These are phyloP conservation scores for Apodemus speciosus DNA, from an alignment of 2,113 vertebrate species.

Conservation along the genomic window DNA sequence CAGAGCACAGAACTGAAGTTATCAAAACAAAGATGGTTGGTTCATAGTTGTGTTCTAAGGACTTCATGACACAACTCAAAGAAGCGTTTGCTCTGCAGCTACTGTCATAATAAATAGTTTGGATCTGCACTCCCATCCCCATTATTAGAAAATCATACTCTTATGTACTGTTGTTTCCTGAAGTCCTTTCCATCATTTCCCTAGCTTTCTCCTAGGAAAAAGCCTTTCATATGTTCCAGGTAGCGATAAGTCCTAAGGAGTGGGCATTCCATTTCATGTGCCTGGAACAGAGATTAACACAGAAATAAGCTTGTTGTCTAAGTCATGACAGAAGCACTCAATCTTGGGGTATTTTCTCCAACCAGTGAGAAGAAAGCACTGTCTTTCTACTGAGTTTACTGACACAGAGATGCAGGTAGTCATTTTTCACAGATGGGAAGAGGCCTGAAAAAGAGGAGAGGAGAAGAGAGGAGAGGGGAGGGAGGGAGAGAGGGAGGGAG, in stretches of 20 bases:
- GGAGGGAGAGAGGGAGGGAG: not conserved
- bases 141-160: slow-evolving; percentile 49
- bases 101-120: not conserved
- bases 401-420: not conserved
- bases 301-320: slow-evolving; percentile 24
- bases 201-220: slow-evolving; percentile 24
- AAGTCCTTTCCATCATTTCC: not conserved
- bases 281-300: not conserved
- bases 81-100: slow-evolving; percentile 2
- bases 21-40: slow-evolving; percentile 36
- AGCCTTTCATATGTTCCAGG: not conserved
- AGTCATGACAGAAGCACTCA: not conserved
- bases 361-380: not conserved
- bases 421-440: not conserved
- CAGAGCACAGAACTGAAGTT: slow-evolving; percentile 22
- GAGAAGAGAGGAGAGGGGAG: not conserved
- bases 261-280: not conserved
- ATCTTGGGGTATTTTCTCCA: not conserved
- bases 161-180: not conserved
- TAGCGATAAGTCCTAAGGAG: not conserved
- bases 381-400: not conserved
- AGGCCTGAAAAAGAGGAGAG: not conserved
- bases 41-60: slow-evolving; percentile 9
- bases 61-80: slow-evolving; percentile 16
- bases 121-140: not conserved